Evolutionary conservation across 2,113 vertebrate species (phyloP), one percentile per base, ranked within the genome.

Genomic region (Orthonyx spaldingii): DNA sequence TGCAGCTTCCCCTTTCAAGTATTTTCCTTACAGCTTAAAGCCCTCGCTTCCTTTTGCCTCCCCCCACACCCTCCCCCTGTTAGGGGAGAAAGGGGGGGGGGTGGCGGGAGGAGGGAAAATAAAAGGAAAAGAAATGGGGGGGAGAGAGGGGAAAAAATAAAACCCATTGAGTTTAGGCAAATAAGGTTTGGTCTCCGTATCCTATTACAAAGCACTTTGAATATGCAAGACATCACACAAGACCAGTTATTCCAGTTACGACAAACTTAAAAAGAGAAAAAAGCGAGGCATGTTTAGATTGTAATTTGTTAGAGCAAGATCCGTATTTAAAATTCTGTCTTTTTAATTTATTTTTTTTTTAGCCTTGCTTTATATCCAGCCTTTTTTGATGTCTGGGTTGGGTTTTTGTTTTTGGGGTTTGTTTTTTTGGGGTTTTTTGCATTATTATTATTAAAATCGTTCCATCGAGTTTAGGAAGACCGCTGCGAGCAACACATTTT

Each of bases 191-290:
- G 98, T 98, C 97, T 97, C 97, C 96, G 97, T 97, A 97, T 98
- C 98, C 97, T 97, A 98, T 99, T 98, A 98, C 98, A 98, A 98
- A 98, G 97, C 97, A 98, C 98, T 99, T 98, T 98, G 98, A 98
- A 98, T 99, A 98, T 98, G 98, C 97, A 98, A 98, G 98, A 97
- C 97, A 95, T 98, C 98, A 97, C 97, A 97, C 97, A 98, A 97
- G 98, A 99, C 98, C 98, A 98, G 98, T 99, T 99, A 98, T 98
- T 99, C 98, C 98, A 98, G 98, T 98, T 98, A 98, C 97, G 97
- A 98, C 97, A 98, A 98, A 98, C 97, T 98, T 97, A 97, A 96
- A 93, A 82, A 93, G 83, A 91, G 77, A 97, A 86, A 96, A 97
- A 97, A 97, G 97, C 97, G 78, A 98, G 97, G 93, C 98, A 97